phyloP scores from a whole-genome alignment of 1,140 invertebrate genomes.

The Pseudomyrmex sp. region DNA sequence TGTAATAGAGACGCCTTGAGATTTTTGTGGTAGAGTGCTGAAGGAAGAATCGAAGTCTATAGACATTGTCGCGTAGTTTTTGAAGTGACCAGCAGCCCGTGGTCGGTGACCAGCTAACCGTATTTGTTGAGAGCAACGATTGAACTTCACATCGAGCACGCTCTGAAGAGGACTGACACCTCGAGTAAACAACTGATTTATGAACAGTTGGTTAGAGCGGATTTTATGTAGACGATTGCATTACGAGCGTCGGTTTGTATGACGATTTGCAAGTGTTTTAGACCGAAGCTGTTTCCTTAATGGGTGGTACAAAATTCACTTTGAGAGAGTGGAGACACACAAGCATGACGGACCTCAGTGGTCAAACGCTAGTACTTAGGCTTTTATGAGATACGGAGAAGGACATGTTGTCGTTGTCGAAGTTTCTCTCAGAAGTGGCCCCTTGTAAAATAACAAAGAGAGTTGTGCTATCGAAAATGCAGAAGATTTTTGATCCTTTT shows the following conservation, averaged over 20 bases:
- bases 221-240: neutral
- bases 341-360: neutral
- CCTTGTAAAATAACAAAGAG: neutral
- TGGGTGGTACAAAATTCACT: neutral
- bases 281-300: neutral
- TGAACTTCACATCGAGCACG: neutral
- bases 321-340: neutral
- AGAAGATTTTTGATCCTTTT: neutral
- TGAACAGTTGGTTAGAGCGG: neutral
- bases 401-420: neutral
- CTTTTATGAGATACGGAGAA: neutral
- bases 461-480: neutral
- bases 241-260: neutral
- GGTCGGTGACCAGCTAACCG: no score
- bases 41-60: neutral
- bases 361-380: neutral
- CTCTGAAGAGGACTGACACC: fast-evolving
- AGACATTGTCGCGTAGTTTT: neutral
- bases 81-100: neutral
- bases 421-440: no score
- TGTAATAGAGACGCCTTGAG: neutral
- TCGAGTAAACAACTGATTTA: neutral
- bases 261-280: neutral
- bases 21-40: neutral
- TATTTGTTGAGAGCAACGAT: neutral